Conservation (phyloP, 2,888 invertebrate genomes). For the Icerya purchasi region DNA sequence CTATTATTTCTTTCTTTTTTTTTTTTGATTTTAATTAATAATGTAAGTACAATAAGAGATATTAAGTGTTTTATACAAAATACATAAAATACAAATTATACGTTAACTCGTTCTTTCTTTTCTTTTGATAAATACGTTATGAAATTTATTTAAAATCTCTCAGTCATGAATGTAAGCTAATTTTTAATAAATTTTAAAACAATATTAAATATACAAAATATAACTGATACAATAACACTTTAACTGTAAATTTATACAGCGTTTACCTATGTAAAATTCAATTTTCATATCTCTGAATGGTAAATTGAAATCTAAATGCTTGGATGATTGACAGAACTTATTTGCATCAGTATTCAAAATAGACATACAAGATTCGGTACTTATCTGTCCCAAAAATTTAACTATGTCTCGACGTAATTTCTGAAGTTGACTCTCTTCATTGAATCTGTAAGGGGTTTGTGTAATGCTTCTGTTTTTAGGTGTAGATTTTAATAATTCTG, state of each 20-base stretch:
- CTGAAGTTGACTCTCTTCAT: not conserved
- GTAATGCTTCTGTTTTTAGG: slow-evolving; percentile 1
- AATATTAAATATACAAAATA: not conserved
- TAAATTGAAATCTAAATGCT: slow-evolving; percentile 2
- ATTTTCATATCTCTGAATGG: slow-evolving; percentile 8
- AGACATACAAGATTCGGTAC: slow-evolving; percentile 4
- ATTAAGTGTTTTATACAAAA: too few species aligned
- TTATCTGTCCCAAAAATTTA: slow-evolving; percentile 8
- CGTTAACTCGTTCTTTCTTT: too few species aligned
- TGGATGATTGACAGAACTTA: not conserved
- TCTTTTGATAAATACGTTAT: too few species aligned
- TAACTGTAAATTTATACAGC: not conserved
- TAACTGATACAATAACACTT: not conserved
- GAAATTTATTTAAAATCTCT: too few species aligned
- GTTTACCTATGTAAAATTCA: slow-evolving; percentile 5
- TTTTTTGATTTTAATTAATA: too few species aligned
- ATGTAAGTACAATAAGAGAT: too few species aligned
- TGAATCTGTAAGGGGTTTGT: not conserved
- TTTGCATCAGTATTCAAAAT: not conserved
- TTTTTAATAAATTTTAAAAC: too few species aligned
- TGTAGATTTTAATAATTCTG: not conserved
- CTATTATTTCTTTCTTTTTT: too few species aligned
- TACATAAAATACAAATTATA: too few species aligned
- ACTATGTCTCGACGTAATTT: slow-evolving; percentile 6
- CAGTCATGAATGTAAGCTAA: too few species aligned